A percentile compares a stretch with the other conserved stretches of the same genome.
These are phyloP conservation scores for Brienomyrus longianalis DNA, from an alignment of 2,113 vertebrate genomes.

Conservation along the genomic window DNA sequence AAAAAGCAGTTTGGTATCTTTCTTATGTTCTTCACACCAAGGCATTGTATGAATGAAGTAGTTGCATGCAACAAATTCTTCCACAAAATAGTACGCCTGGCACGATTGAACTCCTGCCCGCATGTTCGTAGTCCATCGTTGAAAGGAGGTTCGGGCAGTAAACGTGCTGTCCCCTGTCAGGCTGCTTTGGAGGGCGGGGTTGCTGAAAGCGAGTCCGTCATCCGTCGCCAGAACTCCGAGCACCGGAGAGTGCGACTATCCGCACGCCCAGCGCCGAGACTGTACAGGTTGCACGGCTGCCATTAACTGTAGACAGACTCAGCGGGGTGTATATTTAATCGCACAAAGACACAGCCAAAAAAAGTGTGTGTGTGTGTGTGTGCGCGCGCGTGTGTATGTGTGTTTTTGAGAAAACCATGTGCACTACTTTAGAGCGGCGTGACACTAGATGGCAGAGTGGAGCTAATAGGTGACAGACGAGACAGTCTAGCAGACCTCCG, in stretches of 20 bases:
- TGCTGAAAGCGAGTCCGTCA: neutral
- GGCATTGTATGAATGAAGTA: neutral
- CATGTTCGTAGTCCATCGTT: neutral
- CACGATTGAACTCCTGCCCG: neutral
- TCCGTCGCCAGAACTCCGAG: neutral
- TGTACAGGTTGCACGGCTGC: neutral
- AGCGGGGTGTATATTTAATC: neutral
- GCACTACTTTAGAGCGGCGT: neutral
- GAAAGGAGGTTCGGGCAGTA: neutral
- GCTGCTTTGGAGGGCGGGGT: slow-evolving; percentile 13
- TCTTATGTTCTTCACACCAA: neutral
- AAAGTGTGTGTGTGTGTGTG: neutral
- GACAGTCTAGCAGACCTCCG: slow-evolving; percentile 12
- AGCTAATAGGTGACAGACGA: slow-evolving; percentile 45
- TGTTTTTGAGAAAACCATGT: neutral
- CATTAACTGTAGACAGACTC: neutral
- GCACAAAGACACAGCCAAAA: slow-evolving; percentile 4
- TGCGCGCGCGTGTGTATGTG: neutral
- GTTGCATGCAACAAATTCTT: neutral
- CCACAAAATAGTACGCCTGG: neutral
- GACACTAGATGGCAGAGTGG: slow-evolving; percentile 76
- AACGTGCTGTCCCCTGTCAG: neutral
- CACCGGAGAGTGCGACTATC: neutral
- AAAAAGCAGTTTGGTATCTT: neutral
- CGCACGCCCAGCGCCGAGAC: neutral